Percentiles rank a stretch among this genome's conserved stretches.
Evolutionary conservation across 2,797 vertebrate species (phyloP).

Genomic region (Melanotaenia nigrans): DNA sequence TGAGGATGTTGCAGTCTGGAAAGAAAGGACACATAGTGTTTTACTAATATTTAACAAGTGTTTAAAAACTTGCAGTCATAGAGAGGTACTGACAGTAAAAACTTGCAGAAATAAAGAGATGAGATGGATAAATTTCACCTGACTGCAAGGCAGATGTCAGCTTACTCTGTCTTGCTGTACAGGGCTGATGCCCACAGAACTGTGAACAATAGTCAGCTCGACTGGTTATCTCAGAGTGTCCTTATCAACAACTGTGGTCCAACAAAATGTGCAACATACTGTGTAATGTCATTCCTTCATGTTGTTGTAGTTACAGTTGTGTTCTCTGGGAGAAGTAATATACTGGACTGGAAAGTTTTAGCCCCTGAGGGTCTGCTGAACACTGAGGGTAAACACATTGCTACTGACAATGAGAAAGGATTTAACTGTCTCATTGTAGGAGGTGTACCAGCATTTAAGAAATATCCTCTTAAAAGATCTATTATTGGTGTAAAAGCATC

Average conservation of each 20-base stretch:
- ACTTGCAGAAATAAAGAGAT: no score
- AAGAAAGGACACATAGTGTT: neutral
- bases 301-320: neutral
- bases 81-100: neutral
- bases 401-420: neutral
- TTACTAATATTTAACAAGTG: neutral
- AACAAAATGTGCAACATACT: neutral
- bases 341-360: neutral
- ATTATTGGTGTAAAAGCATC: neutral
- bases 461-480: neutral
- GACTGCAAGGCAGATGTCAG: neutral
- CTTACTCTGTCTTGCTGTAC: neutral
- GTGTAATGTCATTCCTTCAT: neutral
- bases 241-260: neutral
- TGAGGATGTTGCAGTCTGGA: neutral
- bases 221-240: neutral
- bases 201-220: neutral
- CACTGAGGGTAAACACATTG: neutral
- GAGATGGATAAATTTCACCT: neutral
- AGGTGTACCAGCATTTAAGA: neutral
- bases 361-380: neutral
- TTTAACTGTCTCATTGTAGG: neutral
- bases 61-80: no score
- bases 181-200: neutral
- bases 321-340: neutral